phyloP scores from a whole-genome alignment of 2,113 vertebrate species.

The Erinaceus europaeus region DNA sequence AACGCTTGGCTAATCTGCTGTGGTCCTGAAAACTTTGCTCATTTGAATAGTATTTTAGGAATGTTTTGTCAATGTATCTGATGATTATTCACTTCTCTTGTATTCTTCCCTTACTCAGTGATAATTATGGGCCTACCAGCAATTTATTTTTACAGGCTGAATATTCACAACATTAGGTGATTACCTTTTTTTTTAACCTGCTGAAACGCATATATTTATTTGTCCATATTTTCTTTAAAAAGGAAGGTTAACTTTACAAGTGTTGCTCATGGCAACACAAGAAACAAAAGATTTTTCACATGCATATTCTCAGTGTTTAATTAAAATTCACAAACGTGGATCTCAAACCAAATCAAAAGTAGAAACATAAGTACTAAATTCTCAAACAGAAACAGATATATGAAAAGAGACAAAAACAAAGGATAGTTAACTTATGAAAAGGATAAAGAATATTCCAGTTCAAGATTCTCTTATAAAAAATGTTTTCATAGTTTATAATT shows the following conservation, averaged over 20 bases:
- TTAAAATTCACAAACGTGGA: constrained; percentile 59
- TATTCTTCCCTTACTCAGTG: constrained; percentile 53
- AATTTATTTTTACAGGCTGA: constrained; percentile 39
- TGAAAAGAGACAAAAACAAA: not conserved
- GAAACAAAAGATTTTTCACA: constrained; percentile 69
- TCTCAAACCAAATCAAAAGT: constrained; percentile 37
- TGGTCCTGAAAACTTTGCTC: constrained; percentile 48
- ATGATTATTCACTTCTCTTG: constrained; percentile 70
- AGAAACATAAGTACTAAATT: constrained; percentile 21
- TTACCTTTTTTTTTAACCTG: too few relatives aligned
- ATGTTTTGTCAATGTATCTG: constrained; percentile 71
- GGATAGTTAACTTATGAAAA: not conserved
- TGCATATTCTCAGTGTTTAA: constrained; percentile 62
- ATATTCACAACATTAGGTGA: not conserved
- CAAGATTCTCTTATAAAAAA: not conserved
- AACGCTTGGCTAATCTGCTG: constrained; percentile 47
- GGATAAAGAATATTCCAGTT: not conserved
- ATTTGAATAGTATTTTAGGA: constrained; percentile 81
- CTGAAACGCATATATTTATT: constrained; percentile 39
- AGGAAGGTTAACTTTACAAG: constrained; percentile 54
- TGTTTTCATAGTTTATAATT: not conserved
- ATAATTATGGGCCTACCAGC: constrained; percentile 27
- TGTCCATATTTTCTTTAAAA: constrained; percentile 29
- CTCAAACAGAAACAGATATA: not conserved
- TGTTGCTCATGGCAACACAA: constrained; percentile 65